These are phyloP conservation scores for Xylota segnis DNA, from an alignment of 2,888 invertebrate species.

Conservation along the genomic window DNA sequence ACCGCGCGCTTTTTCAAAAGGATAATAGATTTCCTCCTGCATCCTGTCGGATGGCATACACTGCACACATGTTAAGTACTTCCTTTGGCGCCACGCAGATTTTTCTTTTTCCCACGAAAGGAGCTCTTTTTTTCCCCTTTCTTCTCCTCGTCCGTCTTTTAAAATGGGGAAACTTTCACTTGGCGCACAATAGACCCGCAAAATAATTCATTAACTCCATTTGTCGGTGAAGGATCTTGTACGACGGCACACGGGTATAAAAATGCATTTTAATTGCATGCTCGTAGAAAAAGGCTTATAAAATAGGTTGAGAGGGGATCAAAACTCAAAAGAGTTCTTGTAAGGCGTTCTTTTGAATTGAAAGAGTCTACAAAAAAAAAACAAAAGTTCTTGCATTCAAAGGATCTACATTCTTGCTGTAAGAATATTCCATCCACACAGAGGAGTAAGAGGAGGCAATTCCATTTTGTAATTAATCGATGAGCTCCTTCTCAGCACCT, in stretches of 20 bases:
- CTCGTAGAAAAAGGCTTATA: background rate
- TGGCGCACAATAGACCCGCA: slow-evolving; percentile 32
- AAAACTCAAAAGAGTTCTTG: slow-evolving; percentile 5
- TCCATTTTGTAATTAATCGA: slow-evolving; percentile 45
- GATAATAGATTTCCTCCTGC: slow-evolving; percentile 30
- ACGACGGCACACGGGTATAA: background rate
- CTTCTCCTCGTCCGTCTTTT: background rate
- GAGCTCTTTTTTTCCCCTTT: background rate
- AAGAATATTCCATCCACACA: slow-evolving; percentile 8
- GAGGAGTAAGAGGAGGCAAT: background rate
- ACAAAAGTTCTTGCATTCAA: slow-evolving; percentile 7
- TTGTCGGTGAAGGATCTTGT: slow-evolving; percentile 1
- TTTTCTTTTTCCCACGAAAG: background rate
- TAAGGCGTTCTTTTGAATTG: background rate
- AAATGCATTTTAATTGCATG: slow-evolving; percentile 47
- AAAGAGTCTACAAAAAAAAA: background rate
- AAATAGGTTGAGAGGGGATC: background rate
- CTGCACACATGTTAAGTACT: slow-evolving; percentile 19
- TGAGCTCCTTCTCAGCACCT: background rate
- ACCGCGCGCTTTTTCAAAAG: slow-evolving; percentile 33
- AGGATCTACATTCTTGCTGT: slow-evolving; percentile 4
- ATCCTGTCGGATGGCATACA: slow-evolving; percentile 6
- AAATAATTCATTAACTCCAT: slow-evolving; percentile 58
- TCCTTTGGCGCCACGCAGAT: slow-evolving; percentile 19
- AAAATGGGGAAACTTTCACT: background rate